Conservation (phyloP, 2,888 invertebrate genomes). For the Nebria salina region DNA sequence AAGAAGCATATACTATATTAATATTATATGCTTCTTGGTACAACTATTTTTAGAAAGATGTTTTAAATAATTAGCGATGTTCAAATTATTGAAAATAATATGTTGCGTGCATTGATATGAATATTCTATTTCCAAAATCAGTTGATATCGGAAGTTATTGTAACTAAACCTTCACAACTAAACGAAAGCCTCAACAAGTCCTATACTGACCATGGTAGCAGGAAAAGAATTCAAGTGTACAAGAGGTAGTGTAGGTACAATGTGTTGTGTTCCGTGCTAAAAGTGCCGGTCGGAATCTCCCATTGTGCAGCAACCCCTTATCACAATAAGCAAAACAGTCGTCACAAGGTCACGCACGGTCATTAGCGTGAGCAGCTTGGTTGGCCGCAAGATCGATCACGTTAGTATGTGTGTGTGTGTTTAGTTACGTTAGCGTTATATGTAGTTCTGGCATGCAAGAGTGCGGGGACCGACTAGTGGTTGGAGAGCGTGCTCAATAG, state of each 20-base stretch:
- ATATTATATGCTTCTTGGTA: too few relatives aligned
- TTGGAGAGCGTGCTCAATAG: constrained; percentile 4
- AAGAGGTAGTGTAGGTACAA: neutral
- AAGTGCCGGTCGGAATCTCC: constrained; percentile 16
- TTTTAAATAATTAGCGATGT: too few relatives aligned
- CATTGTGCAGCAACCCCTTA: constrained; percentile 14
- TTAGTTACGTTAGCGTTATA: neutral
- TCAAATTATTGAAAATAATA: too few relatives aligned
- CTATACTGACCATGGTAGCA: neutral
- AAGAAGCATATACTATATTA: too few relatives aligned
- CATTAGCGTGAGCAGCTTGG: constrained; percentile 23
- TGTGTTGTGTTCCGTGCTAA: constrained; percentile 12
- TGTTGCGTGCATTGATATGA: too few relatives aligned
- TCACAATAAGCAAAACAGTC: constrained; percentile 22
- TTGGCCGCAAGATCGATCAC: constrained; percentile 3
- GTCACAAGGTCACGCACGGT: constrained; percentile 42
- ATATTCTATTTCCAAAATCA: too few relatives aligned
- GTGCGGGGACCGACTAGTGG: neutral
- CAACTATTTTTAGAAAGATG: too few relatives aligned
- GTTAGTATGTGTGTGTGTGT: constrained; percentile 13
- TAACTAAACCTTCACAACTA: too few relatives aligned
- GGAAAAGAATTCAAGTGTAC: neutral
- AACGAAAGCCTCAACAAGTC: neutral
- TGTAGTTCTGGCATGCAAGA: constrained; percentile 9
- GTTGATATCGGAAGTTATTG: too few relatives aligned